Conservation (phyloP, 2,113 vertebrate genomes). For the Cebidichthys violaceus region DNA sequence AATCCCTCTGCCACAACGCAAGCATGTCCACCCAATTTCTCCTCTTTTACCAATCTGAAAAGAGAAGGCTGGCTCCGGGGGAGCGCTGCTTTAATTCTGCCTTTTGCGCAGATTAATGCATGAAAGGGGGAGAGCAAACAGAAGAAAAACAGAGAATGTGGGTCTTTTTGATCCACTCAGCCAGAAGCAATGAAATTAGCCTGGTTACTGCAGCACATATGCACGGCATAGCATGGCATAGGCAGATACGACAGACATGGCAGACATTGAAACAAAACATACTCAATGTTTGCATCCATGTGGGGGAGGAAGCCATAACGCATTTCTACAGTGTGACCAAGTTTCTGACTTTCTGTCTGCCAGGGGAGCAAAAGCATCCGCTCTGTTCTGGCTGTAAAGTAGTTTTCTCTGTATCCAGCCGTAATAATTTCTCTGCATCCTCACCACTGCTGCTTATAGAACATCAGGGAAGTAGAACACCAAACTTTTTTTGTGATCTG, state of each 20-base stretch:
- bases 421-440: conserved; percentile 10
- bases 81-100: conserved; percentile 60
- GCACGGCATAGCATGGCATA: conserved; percentile 62
- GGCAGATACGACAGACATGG: conserved; percentile 74
- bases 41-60: conserved; percentile 55
- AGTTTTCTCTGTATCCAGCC: conserved; percentile 40
- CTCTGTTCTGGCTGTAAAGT: conserved; percentile 36
- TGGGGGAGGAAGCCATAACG: conserved; percentile 49
- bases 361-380: conserved; percentile 21
- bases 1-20: conserved; percentile 32
- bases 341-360: conserved; percentile 58
- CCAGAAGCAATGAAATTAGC: conserved; percentile 75
- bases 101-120: conserved; percentile 68
- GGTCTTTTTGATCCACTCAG: conserved; percentile 73
- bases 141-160: conserved; percentile 51
- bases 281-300: conserved; percentile 57
- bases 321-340: conserved; percentile 57
- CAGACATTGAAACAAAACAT: conserved; percentile 59
- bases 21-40: conserved; percentile 49
- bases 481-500: conserved; percentile 41
- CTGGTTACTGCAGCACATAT: conserved; percentile 59
- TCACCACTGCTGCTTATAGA: neutral
- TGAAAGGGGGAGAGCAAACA: conserved; percentile 66
- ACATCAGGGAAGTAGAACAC: conserved; percentile 35
- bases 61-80: conserved; percentile 50